These are phyloP conservation scores for Pandemis cinnamomeana DNA, from an alignment of 2,888 invertebrate genomes.

Conservation along the genomic window DNA sequence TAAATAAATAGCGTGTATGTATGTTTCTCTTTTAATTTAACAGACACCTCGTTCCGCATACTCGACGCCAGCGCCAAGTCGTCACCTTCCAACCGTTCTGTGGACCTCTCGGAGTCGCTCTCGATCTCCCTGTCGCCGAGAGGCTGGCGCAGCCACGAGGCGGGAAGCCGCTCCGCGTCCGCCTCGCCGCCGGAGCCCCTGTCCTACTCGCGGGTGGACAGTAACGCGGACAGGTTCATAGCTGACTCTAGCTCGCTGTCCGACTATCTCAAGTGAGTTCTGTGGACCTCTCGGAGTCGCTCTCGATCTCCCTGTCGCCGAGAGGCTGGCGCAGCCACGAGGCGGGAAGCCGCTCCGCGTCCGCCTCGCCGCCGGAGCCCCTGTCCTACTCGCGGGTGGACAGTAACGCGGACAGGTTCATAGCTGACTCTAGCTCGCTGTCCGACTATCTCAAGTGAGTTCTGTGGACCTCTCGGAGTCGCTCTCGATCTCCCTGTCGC, in stretches of 20 bases:
- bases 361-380: conserved; percentile 33
- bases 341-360: conserved; percentile 28
- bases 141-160: conserved; percentile 22
- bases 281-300: too few relatives aligned
- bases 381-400: neutral
- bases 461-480: too few relatives aligned
- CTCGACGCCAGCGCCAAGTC: conserved; percentile 11
- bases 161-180: conserved; percentile 28
- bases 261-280: too few relatives aligned
- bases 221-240: conserved; percentile 27
- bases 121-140: conserved; percentile 29
- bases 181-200: conserved; percentile 31
- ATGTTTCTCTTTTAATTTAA: neutral
- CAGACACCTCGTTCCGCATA: conserved; percentile 37
- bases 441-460: conserved; percentile 25
- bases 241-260: conserved; percentile 20
- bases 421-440: conserved; percentile 21
- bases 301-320: conserved; percentile 27
- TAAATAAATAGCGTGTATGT: too few relatives aligned
- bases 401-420: conserved; percentile 26
- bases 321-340: conserved; percentile 24
- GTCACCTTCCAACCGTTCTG: neutral
- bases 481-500: conserved; percentile 25
- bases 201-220: neutral
- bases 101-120: conserved; percentile 11